Conservation (phyloP, 2,888 invertebrate species). For the Pyrrhia umbra region DNA sequence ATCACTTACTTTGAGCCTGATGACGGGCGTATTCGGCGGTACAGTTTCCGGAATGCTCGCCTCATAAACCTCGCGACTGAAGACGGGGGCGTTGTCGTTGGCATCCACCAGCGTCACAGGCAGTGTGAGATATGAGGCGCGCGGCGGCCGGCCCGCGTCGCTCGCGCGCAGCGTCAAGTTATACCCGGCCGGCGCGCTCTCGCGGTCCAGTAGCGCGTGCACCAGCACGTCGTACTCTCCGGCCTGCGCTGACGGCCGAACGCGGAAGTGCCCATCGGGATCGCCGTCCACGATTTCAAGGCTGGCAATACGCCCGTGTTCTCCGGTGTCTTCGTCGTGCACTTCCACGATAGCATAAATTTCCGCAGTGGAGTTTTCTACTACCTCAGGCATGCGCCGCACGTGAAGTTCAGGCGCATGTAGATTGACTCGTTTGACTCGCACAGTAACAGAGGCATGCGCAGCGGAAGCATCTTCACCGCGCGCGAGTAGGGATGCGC, state of each 20-base stretch:
- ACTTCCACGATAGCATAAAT: constrained; percentile 97
- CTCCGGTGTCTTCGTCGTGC: constrained; percentile 95
- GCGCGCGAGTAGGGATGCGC: constrained; percentile 92
- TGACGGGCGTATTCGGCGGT: constrained; percentile 96
- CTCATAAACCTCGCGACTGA: constrained; percentile 96
- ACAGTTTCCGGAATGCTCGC: constrained; percentile 96
- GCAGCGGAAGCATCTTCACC: constrained; percentile 92
- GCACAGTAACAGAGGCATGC: constrained; percentile 94
- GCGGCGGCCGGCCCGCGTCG: constrained; percentile 95
- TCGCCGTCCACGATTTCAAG: constrained; percentile 97
- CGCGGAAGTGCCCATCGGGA: constrained; percentile 96
- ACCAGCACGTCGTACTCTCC: constrained; percentile 95
- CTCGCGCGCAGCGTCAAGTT: constrained; percentile 96
- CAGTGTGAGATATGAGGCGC: constrained; percentile 94
- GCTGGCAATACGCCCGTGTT: constrained; percentile 95
- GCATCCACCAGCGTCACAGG: constrained; percentile 95
- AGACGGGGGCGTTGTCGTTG: constrained; percentile 96
- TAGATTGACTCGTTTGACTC: constrained; percentile 95
- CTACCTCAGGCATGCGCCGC: constrained; percentile 94
- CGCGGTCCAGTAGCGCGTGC: constrained; percentile 94
- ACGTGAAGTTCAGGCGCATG: constrained; percentile 96
- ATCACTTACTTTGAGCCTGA: constrained; percentile 96
- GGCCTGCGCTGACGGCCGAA: constrained; percentile 91
- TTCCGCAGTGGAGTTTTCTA: constrained; percentile 95
- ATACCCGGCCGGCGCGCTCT: constrained; percentile 94